These are phyloP conservation scores for Riptortus pedestris DNA, from an alignment of 1,140 invertebrate genomes.

Conservation along the genomic window DNA sequence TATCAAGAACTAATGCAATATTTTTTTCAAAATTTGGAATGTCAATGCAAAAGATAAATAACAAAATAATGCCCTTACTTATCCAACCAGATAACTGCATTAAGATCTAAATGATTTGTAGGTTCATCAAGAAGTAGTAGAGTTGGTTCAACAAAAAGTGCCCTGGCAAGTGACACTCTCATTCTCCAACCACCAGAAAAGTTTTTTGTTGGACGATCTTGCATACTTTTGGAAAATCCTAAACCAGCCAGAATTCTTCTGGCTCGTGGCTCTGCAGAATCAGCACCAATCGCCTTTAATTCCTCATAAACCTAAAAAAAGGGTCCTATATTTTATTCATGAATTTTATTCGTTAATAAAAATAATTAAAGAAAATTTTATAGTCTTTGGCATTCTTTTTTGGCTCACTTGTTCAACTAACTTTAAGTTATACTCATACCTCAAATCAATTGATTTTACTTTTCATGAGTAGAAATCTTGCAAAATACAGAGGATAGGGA, in stretches of 20 bases:
- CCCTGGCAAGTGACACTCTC: constrained; percentile 89
- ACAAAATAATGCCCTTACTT: too few species aligned
- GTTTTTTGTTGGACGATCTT: constrained; percentile 83
- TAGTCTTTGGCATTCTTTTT: too few species aligned
- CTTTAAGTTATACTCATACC: too few species aligned
- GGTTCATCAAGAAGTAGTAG: constrained; percentile 94
- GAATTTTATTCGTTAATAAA: too few species aligned
- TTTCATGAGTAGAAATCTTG: neutral
- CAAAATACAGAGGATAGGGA: neutral
- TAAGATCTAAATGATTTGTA: constrained; percentile 86
- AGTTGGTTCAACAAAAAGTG: constrained; percentile 85
- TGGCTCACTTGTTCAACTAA: too few species aligned
- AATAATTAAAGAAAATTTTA: too few species aligned
- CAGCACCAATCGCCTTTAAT: constrained; percentile 88
- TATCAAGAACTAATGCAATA: too few species aligned
- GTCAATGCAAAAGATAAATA: too few species aligned
- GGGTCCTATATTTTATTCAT: too few species aligned
- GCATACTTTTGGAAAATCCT: constrained; percentile 90
- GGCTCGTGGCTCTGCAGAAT: constrained; percentile 91
- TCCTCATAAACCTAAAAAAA: constrained; percentile 76
- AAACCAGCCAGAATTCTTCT: constrained; percentile 92
- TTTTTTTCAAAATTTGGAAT: too few species aligned
- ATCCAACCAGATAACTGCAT: constrained; percentile 98
- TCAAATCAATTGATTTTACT: too few species aligned
- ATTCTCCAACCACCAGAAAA: constrained; percentile 98